These are phyloP conservation scores for Caenorhabditis wallacei DNA, from an alignment of 2,888 invertebrate genomes.

Conservation along the genomic window DNA sequence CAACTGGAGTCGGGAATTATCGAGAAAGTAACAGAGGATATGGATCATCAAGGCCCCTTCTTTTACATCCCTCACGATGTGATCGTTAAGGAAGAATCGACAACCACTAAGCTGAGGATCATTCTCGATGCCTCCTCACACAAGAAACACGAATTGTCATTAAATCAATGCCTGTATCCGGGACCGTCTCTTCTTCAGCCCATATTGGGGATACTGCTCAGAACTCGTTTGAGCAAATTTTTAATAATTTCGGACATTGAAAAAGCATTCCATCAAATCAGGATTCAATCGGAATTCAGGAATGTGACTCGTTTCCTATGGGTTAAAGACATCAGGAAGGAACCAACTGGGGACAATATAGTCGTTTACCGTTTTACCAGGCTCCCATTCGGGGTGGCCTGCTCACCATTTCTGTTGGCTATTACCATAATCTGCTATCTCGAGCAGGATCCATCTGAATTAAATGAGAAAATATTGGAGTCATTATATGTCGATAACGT, in stretches of 20 bases:
- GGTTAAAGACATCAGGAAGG: conserved; percentile 57
- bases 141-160: conserved; percentile 22
- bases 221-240: conserved; percentile 27
- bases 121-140: conserved; percentile 65
- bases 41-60: background rate
- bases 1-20: background rate
- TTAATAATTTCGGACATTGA: conserved; percentile 67
- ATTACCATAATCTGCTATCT: conserved; percentile 32
- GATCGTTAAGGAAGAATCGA: conserved; percentile 54
- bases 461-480: background rate
- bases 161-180: conserved; percentile 65
- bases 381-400: conserved; percentile 69
- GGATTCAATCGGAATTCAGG: conserved; percentile 59
- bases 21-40: background rate
- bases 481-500: conserved; percentile 64
- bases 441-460: background rate
- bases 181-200: conserved; percentile 61
- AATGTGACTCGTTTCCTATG: conserved; percentile 68
- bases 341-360: conserved; percentile 58
- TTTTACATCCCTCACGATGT: conserved; percentile 54
- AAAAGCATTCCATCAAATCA: conserved; percentile 74
- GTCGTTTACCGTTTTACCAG: conserved; percentile 57
- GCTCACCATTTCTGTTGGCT: conserved; percentile 64
- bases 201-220: conserved; percentile 50
- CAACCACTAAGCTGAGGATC: conserved; percentile 53